phyloP scores from a whole-genome alignment of 2,797 vertebrate species.

The Halcyon badia region DNA sequence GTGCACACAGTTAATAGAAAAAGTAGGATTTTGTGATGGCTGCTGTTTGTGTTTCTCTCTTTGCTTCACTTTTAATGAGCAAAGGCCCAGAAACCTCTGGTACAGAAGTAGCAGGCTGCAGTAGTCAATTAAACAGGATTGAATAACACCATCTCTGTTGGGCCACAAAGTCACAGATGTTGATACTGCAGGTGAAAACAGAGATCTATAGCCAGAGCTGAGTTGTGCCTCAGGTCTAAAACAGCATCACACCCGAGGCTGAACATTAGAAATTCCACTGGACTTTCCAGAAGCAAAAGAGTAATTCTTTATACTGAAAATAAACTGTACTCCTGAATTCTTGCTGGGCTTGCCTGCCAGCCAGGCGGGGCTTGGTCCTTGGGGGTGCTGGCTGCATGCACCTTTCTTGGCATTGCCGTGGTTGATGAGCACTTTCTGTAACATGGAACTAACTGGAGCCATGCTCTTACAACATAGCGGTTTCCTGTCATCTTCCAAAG shows the following conservation, averaged over 20 bases:
- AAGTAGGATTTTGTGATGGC: neutral
- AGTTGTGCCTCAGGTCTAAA: neutral
- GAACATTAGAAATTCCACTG: neutral
- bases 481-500: slow-evolving; percentile 21
- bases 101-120: neutral
- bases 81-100: neutral
- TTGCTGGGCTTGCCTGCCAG: neutral
- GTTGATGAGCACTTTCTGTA: neutral
- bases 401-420: fast-evolving
- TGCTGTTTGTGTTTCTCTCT: slow-evolving; percentile 13
- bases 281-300: neutral
- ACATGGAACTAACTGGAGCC: neutral
- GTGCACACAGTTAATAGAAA: neutral
- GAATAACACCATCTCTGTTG: neutral
- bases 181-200: neutral
- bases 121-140: neutral
- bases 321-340: neutral
- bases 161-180: neutral
- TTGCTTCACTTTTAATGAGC: neutral
- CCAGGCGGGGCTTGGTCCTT: neutral
- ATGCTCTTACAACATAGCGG: neutral
- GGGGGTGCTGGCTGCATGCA: fast-evolving
- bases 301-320: neutral
- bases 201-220: neutral
- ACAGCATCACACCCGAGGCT: neutral